A percentile compares a stretch with the other conserved stretches of the same genome.
These are phyloP conservation scores for Didymodactylos carnosus DNA, from an alignment of 2,888 invertebrate species.

Conservation along the genomic window DNA sequence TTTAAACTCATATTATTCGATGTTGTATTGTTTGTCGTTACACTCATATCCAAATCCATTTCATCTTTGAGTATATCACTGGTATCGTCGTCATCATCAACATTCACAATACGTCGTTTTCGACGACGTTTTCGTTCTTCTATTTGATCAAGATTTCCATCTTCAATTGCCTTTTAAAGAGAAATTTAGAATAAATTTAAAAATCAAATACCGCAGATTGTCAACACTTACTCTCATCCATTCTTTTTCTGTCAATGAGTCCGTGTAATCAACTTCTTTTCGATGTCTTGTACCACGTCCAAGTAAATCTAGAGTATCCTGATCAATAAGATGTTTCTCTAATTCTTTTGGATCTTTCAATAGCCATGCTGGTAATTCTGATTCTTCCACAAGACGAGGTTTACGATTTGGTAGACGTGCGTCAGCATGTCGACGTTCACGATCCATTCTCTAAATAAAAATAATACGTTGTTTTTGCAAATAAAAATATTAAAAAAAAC, in stretches of 20 bases:
- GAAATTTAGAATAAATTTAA: conserved; percentile 39
- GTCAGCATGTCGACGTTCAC: conserved; percentile 51
- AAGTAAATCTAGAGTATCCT: conserved; percentile 59
- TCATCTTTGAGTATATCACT: conserved; percentile 15
- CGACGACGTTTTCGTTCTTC: conserved; percentile 26
- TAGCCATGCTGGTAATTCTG: conserved; percentile 82
- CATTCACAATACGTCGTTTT: conserved; percentile 1
- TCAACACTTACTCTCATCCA: background rate
- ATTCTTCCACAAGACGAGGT: conserved; percentile 71
- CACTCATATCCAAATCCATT: conserved; percentile 12
- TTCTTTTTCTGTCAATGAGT: conserved; percentile 87
- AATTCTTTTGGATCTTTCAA: conserved; percentile 53
- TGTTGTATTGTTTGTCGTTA: conserved; percentile 16
- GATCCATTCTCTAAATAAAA: conserved; percentile 49
- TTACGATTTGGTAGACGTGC: conserved; percentile 51
- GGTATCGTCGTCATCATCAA: conserved; percentile 14
- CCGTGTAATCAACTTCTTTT: conserved; percentile 91
- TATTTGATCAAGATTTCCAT: conserved; percentile 36
- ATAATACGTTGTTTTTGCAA: no score
- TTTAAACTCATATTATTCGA: no score
- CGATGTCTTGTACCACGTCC: conserved; percentile 76
- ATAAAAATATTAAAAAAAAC: background rate
- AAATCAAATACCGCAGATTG: no score
- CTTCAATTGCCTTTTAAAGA: conserved; percentile 36
- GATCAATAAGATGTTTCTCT: conserved; percentile 38